Evolutionary conservation across 1,140 invertebrate species (phyloP), one percentile per base, ranked within the genome.

Genomic region (Chrysopa pallens): DNA sequence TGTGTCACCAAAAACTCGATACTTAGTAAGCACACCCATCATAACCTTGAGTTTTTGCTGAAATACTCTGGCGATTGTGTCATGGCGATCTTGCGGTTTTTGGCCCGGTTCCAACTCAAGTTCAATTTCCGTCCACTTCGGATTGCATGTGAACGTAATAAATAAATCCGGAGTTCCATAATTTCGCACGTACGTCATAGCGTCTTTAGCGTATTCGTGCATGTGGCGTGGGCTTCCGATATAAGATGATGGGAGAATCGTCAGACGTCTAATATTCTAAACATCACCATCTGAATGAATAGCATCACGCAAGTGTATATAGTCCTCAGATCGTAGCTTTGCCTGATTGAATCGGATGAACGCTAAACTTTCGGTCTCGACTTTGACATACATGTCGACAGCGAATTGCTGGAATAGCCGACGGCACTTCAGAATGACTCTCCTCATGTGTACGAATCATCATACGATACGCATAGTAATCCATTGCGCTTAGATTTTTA

Each of bases 171-270:
- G 48, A 9, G 28, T 23, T 8, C 53, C 53, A 46, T 46, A 52
- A 27, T 48, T 39, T 8, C 59, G 50, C 14, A 62, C 59, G 48
- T 58, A 59, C n/a, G 52, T 49, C 55, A 62, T 57, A 13, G 56
- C 59, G 54, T 66, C 60, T 53, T 65, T 58, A 44, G 51, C 53
- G 41, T 60, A 55, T 55, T 65, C 57, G 38, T 63, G 56, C 58
- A 65, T 61, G 46, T 64, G 57, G 28, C 61, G 49, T 13, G 62
- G 59, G 42, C 54, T 52, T 37, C 62, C 61, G 40, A 53, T 59
- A 50, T 56, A 64, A 39, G 57, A 53, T 17, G 67, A 59, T 35
- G 66, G 66, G 29, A 71, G 47, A 43, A 63, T 58, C 31, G 59
- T 50, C 31, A 51, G 15, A 42, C 44, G 42, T 14, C 52, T 53